Evolutionary conservation across 2,113 vertebrate genomes (phyloP), one percentile per base, ranked within the genome.

Genomic region (Brachyhypopomus occidentalis): DNA sequence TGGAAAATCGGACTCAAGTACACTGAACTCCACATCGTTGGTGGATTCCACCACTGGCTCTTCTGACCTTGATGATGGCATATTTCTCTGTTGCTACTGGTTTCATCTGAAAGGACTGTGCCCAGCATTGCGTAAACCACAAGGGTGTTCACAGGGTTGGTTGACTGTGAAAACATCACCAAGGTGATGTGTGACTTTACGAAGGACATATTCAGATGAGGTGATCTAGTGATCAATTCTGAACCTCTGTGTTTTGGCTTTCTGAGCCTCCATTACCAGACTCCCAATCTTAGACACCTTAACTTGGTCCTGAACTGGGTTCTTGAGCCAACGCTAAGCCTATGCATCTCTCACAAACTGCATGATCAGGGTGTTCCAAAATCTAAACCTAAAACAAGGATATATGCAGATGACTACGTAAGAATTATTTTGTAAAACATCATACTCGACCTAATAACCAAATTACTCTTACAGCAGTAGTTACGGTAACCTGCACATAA

Each of bases 31-130:
- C 64, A 36, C 5, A 19, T 12, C 34, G 64, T 34, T 30, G 22
- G n/a, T 70, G 25, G 30, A 2, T 67, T 59, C 70, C 48, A 67
- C 62, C 60, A 66, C 27, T 25, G 38, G 73, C 30, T 30, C 30
- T 36, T 30, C 30, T 27, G 38, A 25, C 62, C 22, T 62, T 56
- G 11, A 56, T 41, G 30, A 72, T 80, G 78, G 78, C 78, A 86
- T 80, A 80, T 71, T 23, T 69, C 7, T 2, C 27, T 60, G 14
- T 77, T 69, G 62, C 80, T 85, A 80, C 75, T 80, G 38, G 5
- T n/a, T 78, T 77, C n/a, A 25, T 17, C 17, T 11, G 7, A 27
- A 60, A 27, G 19, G 5, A 52, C 48, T 22, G n/a, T 8, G 6
- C 60, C 55, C 30, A 16, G 69, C 41, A 45, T 34, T 22, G 63